Evolutionary conservation across 1,140 invertebrate species (phyloP).

Genomic region (Zaprionus camerounensis): DNA sequence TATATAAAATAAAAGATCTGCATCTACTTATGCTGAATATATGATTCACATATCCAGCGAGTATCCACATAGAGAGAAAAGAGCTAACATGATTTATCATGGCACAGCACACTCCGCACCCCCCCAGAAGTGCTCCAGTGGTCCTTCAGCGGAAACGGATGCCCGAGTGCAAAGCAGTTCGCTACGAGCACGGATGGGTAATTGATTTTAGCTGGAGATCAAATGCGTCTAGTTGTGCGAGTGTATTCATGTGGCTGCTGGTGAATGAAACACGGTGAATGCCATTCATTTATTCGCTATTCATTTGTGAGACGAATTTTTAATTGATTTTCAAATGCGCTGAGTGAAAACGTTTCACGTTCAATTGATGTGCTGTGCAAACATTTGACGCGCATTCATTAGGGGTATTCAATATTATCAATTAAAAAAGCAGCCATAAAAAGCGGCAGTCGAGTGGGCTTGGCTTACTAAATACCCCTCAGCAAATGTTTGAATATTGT

Average conservation of each 20-base stretch:
- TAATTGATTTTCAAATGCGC: constrained; percentile 10
- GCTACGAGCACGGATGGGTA: constrained; percentile 16
- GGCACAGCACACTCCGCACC: constrained; percentile 4
- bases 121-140: neutral
- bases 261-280: neutral
- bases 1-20: constrained; percentile 41
- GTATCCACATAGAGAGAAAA: constrained; percentile 16
- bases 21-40: constrained; percentile 50
- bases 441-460: neutral
- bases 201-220: constrained; percentile 39
- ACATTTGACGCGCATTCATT: neutral
- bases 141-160: neutral
- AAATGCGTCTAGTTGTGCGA: constrained; percentile 7
- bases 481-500: neutral
- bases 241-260: neutral
- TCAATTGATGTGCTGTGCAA: constrained; percentile 3
- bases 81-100: constrained; percentile 62
- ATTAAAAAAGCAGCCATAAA: neutral
- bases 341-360: neutral
- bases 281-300: constrained; percentile 8
- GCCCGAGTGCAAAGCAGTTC: constrained; percentile 1
- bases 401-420: neutral
- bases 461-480: neutral
- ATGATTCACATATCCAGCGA: constrained; percentile 42
- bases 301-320: constrained; percentile 2